Percentiles rank a stretch among this genome's conserved stretches.
phyloP scores from a whole-genome alignment of 2,888 invertebrate genomes.

The Ophion ventricosus region DNA sequence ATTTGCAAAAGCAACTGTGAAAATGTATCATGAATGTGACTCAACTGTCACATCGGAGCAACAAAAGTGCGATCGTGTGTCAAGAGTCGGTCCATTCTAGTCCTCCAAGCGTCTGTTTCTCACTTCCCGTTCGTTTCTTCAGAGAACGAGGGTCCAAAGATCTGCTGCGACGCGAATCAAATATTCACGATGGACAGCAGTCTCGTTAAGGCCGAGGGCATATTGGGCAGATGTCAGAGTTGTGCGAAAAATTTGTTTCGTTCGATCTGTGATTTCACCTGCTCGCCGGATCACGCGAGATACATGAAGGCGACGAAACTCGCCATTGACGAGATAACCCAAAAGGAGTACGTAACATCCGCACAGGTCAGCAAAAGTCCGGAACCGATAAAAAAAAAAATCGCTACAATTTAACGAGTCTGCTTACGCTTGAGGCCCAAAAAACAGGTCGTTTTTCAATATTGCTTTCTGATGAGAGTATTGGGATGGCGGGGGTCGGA shows the following conservation, averaged over 20 bases:
- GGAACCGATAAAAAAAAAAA: neutral
- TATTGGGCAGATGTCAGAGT: slow-evolving; percentile 92
- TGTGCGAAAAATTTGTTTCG: slow-evolving; percentile 91
- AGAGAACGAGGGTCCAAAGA: slow-evolving; percentile 80
- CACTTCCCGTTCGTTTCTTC: slow-evolving; percentile 37
- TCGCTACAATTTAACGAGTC: neutral
- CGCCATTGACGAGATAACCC: neutral
- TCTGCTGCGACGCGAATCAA: slow-evolving; percentile 87
- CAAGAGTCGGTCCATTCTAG: too few species aligned
- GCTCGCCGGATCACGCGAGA: slow-evolving; percentile 89
- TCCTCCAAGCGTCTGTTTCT: neutral
- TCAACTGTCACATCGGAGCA: too few species aligned
- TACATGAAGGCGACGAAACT: slow-evolving; percentile 83
- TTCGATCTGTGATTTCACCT: slow-evolving; percentile 92
- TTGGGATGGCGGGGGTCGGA: neutral
- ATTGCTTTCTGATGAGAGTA: neutral
- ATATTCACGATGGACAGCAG: slow-evolving; percentile 84
- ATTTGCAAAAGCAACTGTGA: too few species aligned
- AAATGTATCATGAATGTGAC: too few species aligned
- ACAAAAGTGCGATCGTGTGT: too few species aligned
- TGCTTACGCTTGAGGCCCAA: neutral
- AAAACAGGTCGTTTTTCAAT: neutral
- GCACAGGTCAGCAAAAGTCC: slow-evolving; percentile 67
- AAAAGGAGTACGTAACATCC: slow-evolving; percentile 65
- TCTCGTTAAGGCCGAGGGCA: slow-evolving; percentile 86